phyloP scores from a whole-genome alignment of 2,113 vertebrate genomes.

The Callorhinus ursinus region DNA sequence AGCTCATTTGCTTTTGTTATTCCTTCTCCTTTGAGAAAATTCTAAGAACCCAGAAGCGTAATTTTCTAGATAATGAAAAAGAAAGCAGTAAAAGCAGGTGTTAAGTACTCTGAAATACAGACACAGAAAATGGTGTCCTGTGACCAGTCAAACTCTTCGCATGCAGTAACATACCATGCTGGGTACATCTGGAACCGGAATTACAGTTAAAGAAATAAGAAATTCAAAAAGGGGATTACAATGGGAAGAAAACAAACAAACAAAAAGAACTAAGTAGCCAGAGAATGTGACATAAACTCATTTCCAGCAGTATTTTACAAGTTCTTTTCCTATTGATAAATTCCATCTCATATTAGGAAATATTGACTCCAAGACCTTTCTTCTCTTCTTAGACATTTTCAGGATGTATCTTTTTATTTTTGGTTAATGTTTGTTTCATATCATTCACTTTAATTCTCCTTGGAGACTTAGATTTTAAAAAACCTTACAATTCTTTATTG shows the following conservation, averaged over 20 bases:
- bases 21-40: slow-evolving; percentile 12
- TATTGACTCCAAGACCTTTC: not conserved
- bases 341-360: not conserved
- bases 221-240: not conserved
- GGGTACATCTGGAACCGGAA: not conserved
- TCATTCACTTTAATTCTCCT: not conserved
- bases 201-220: not conserved
- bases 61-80: slow-evolving; percentile 39
- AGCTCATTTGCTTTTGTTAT: slow-evolving; percentile 24
- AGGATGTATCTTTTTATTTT: not conserved
- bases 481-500: not conserved
- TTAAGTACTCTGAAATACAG: not conserved
- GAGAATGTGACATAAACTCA: not conserved
- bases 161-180: not conserved
- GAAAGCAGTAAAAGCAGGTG: not conserved
- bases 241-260: not conserved
- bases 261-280: not conserved
- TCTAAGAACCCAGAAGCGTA: not conserved
- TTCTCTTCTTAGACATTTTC: not conserved
- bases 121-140: not conserved
- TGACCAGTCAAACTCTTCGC: not conserved
- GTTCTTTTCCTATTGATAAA: not conserved
- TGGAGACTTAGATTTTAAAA: not conserved
- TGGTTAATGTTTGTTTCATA: not conserved
- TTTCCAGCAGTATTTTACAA: not conserved